Conservation (phyloP, 1,140 invertebrate species). For the Drosophila obscura region DNA sequence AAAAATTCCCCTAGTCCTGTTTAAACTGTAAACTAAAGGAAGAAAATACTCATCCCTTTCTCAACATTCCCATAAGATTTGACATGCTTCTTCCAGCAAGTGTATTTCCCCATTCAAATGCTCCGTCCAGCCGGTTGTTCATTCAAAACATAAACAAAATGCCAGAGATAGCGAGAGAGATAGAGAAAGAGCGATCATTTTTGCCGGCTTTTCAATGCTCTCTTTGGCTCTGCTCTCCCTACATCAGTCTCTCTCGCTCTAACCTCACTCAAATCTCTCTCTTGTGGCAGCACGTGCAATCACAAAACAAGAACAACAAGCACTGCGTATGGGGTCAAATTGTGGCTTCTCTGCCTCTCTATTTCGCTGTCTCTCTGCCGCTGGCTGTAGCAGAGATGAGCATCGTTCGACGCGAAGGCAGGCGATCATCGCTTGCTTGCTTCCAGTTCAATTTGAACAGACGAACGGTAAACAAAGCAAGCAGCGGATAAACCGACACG, state of each 20-base stretch:
- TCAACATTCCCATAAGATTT: too few relatives aligned
- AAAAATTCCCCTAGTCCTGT: too few relatives aligned
- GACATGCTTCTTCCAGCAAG: neutral
- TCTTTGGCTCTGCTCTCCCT: slow-evolving; percentile 1
- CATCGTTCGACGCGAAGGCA: too few relatives aligned
- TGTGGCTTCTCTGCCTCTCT: neutral
- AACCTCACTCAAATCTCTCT: neutral
- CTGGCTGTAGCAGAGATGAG: too few relatives aligned
- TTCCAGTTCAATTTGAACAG: slow-evolving; percentile 58
- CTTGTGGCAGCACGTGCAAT: slow-evolving; percentile 48
- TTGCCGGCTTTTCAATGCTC: slow-evolving; percentile 56
- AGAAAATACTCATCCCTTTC: too few relatives aligned
- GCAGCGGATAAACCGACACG: neutral
- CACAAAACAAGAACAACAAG: slow-evolving; percentile 26
- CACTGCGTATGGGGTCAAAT: neutral
- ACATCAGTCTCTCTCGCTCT: neutral
- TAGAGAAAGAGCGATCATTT: slow-evolving; percentile 40
- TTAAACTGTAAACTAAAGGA: too few relatives aligned
- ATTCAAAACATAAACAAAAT: slow-evolving; percentile 69
- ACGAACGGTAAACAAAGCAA: slow-evolving; percentile 31
- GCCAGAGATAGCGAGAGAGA: too few relatives aligned
- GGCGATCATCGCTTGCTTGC: slow-evolving; percentile 27
- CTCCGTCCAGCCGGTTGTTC: slow-evolving; percentile 18
- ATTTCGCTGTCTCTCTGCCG: neutral
- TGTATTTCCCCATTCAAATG: too few relatives aligned